Percentiles rank a stretch among this genome's conserved stretches.
These are phyloP conservation scores for Meghimatium bilineatum DNA, from an alignment of 2,888 invertebrate genomes.

Conservation along the genomic window DNA sequence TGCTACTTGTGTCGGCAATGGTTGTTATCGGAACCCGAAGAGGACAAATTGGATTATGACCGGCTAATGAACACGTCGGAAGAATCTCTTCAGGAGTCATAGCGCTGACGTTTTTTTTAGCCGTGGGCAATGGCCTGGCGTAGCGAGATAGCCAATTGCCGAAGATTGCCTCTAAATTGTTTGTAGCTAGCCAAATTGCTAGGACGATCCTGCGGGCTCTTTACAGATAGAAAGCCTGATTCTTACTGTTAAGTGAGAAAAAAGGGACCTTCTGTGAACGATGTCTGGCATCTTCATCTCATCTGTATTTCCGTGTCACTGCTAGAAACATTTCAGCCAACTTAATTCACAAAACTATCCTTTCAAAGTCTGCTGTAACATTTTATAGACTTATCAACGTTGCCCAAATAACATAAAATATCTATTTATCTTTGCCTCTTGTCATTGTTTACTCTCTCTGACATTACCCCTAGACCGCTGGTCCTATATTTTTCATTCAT, in stretches of 20 bases:
- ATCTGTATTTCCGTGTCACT: neutral
- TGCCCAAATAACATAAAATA: neutral
- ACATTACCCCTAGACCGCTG: too few species aligned
- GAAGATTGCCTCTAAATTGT: conserved; percentile 41
- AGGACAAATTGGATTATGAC: conserved; percentile 13
- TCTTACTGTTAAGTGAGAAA: neutral
- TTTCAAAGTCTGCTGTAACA: neutral
- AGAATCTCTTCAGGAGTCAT: neutral
- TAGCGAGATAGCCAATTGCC: conserved; percentile 36
- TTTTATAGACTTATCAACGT: neutral
- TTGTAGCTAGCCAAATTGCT: conserved; percentile 30
- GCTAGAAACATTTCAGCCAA: neutral
- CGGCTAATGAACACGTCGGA: conserved; percentile 24
- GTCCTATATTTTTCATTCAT: too few species aligned
- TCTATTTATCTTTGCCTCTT: too few species aligned
- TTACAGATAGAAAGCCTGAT: conserved; percentile 24
- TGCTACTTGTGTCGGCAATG: conserved; percentile 6
- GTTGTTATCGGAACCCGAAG: conserved; percentile 1
- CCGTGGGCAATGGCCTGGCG: conserved; percentile 6
- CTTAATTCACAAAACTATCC: neutral
- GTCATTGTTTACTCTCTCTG: neutral
- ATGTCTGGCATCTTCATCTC: neutral
- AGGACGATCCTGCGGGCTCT: conserved; percentile 10
- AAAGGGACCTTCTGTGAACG: neutral
- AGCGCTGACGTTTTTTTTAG: conserved; percentile 13